These are phyloP conservation scores for Paradisaea rubra DNA, from an alignment of 2,113 vertebrate species.

Conservation along the genomic window DNA sequence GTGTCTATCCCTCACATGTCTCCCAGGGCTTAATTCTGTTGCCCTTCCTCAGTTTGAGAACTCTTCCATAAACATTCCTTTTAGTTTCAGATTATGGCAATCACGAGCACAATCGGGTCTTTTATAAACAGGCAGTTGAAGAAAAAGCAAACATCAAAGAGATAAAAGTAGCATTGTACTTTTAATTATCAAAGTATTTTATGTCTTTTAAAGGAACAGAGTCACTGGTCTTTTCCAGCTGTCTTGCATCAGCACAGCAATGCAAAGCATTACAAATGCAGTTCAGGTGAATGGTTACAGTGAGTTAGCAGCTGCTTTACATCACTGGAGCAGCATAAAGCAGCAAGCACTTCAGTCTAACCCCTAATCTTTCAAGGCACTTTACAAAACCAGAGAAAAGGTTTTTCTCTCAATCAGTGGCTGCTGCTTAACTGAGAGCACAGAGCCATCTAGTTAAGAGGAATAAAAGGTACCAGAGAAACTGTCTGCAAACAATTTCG, in stretches of 20 bases:
- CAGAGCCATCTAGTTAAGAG: background rate
- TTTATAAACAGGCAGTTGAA: slow-evolving; percentile 17
- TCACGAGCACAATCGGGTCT: background rate
- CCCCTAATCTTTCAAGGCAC: background rate
- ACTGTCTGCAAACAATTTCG: background rate
- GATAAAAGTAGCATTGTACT: slow-evolving; percentile 24
- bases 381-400: background rate
- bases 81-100: slow-evolving; percentile 12
- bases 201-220: background rate
- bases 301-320: slow-evolving; percentile 17
- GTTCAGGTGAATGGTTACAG: background rate
- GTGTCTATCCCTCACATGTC: background rate
- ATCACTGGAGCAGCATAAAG: slow-evolving; percentile 5
- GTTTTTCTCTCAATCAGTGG: background rate
- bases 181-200: slow-evolving; percentile 24
- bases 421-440: background rate
- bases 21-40: background rate
- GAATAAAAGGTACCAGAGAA: background rate
- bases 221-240: slow-evolving; percentile 11
- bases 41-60: background rate
- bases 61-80: background rate
- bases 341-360: background rate
- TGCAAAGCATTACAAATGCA: background rate
- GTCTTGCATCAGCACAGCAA: background rate
- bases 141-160: slow-evolving; percentile 2